Evolutionary conservation across 2,797 vertebrate species (phyloP), one percentile per base, ranked within the genome.

Genomic region (Urocyon cinereoargenteus): DNA sequence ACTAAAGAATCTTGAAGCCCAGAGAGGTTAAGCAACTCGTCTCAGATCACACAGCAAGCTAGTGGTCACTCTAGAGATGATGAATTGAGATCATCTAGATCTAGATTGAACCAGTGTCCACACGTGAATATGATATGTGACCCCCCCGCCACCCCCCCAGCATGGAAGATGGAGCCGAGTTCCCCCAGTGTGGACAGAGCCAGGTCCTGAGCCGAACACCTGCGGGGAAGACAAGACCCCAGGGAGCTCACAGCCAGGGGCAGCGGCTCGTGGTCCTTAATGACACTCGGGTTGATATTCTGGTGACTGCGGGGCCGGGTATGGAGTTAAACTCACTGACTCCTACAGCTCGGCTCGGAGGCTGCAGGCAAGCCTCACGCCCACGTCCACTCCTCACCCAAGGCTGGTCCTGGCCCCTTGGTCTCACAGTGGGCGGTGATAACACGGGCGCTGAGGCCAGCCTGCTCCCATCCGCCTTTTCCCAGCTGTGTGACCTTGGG

Each of bases 61-160:
- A 22, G 31, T 3, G 21, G 55, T 62, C 16, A 73, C 28, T 0
- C 1, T 64, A 31, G 66, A 28, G 9, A n/a, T n/a, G n/a, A n/a
- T n/a, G n/a, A n/a, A n/a, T n/a, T n/a, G n/a, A n/a, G n/a, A n/a
- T n/a, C n/a, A n/a, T n/a, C n/a, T n/a, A n/a, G n/a, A n/a, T n/a
- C n/a, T n/a, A n/a, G n/a, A 59, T 40, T 88, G 79, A 61, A 34
- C 18, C 40, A 16, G n/a, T 55, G 77, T 36, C 51, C 16, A 15
- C 2, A 2, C 5, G 59, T 3, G 21, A 12, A 36, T 36, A 40
- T 0, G 40, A 4, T 7, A 1, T 28, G 12, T 40, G 31, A 12
- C n/a, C 59, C 86, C 51, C 59, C 45, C 3, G 7, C 6, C 7
- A 0, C 40, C 40, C 6, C 40, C 40, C 40, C 40, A 45, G 40